Percentiles rank a stretch among this genome's conserved stretches.
Evolutionary conservation across 2,113 vertebrate species (phyloP).

Genomic region (Chauna torquata): DNA sequence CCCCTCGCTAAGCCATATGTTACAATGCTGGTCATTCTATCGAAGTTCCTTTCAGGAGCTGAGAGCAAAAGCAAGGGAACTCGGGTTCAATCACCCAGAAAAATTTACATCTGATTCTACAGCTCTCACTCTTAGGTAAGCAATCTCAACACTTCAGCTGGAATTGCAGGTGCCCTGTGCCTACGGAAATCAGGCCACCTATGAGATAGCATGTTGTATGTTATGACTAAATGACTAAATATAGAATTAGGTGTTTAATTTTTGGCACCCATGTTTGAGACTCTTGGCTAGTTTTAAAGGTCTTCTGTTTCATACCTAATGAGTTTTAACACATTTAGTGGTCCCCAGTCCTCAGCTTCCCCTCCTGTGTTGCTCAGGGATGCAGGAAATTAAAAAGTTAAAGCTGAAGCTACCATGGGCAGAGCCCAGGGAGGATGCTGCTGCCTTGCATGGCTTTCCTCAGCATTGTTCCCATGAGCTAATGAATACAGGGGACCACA

Average conservation of each 20-base stretch:
- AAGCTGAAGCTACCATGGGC: not conserved
- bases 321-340: constrained; percentile 34
- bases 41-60: not conserved
- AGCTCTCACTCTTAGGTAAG: not conserved
- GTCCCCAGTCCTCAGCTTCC: not conserved
- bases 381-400: constrained; percentile 70
- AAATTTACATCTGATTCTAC: not conserved
- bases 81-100: constrained; percentile 57
- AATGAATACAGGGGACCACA: not conserved
- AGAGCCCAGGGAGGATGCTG: constrained; percentile 17
- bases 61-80: constrained; percentile 16
- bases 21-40: constrained; percentile 56
- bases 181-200: constrained; percentile 4
- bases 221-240: not conserved
- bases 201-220: not conserved
- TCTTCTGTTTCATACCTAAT: constrained; percentile 42
- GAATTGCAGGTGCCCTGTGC: not conserved
- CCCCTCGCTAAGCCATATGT: constrained; percentile 66
- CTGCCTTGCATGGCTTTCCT: not conserved
- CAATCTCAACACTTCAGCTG: not conserved
- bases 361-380: constrained; percentile 64
- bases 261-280: constrained; percentile 40
- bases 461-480: not conserved
- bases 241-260: constrained; percentile 40
- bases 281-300: constrained; percentile 39